Evolutionary conservation across 2,113 vertebrate species (phyloP).

Genomic region (Columba livia): DNA sequence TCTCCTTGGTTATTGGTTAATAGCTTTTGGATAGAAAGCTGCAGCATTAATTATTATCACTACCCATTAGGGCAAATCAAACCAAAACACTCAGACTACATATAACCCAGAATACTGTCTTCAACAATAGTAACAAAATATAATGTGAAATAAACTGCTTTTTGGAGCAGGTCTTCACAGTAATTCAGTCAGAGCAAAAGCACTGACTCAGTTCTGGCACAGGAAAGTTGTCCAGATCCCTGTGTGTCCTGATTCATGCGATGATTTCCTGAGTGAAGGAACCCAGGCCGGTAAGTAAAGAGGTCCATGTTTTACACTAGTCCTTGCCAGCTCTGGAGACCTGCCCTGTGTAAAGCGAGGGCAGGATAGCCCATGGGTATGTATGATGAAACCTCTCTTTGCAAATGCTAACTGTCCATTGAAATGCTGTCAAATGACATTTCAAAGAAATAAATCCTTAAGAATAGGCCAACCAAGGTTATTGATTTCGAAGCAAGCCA

Average conservation of each 20-base stretch:
- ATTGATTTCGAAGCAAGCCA: not conserved
- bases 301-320: not conserved
- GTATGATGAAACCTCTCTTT: not conserved
- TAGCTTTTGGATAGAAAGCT: not conserved
- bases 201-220: not conserved
- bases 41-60: not conserved
- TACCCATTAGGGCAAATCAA: not conserved
- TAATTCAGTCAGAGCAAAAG: not conserved
- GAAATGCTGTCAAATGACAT: not conserved
- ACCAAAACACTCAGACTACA: not conserved
- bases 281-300: not conserved
- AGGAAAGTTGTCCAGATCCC: not conserved
- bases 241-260: accelerated
- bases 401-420: not conserved
- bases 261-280: not conserved
- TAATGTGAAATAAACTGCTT: not conserved
- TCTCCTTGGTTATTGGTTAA: not conserved
- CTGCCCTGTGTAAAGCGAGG: not conserved
- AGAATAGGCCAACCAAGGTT: not conserved
- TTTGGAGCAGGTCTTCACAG: not conserved
- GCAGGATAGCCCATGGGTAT: not conserved
- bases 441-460: not conserved
- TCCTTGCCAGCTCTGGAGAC: not conserved
- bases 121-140: not conserved
- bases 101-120: not conserved